Evolutionary conservation across 2,113 vertebrate genomes (phyloP), one percentile per base, ranked within the genome.

Genomic region (Pagrus major): DNA sequence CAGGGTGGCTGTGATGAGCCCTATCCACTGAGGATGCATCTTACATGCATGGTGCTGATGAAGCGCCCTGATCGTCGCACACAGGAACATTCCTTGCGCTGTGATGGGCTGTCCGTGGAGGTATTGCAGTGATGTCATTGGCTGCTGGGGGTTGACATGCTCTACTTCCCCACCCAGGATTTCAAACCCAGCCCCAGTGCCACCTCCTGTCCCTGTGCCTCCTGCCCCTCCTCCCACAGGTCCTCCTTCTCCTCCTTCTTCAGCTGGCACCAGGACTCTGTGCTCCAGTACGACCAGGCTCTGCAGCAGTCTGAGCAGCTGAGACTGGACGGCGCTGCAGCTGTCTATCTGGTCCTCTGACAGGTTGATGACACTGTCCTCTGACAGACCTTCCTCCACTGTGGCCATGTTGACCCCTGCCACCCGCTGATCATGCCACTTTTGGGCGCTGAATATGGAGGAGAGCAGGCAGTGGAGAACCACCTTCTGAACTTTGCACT

Each of bases 21-120:
- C 95, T n/a, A 99, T 98, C 98, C 98, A 99, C 82, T 99, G 98
- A 2, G 97, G 97, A 73, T 99, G 98, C 97, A 99, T 99, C 92
- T 98, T 99, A 88, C 98, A 99, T 3, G 97, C 94, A 79, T 98
- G 97, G 92, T 97, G 96, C 86, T 99, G 98, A 91, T 99, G 97
- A 68, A 99, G 93, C 14, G 98, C 98, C 86, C 97, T 92, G 81
- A 99, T 99, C 72, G 99, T 97, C 0, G 98, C 97, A 1, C 98
- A 99, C 46, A 99, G 96, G 91, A 99, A 99, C 98, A 99, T 98
- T 78, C 97, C 98, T 91, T 99, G 98, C 23, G 96, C 97, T 1
- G 98, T 99, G 89, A 99, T 98, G 1, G 98, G 98, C 90, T 99
- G 98, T 64, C 97, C 96, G 9, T 98, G 97, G 33, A 99, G 94